A percentile compares a stretch with the other conserved stretches of the same genome.
Evolutionary conservation across 1,140 invertebrate species (phyloP).

Genomic region (Lysiphlebus fabarum): DNA sequence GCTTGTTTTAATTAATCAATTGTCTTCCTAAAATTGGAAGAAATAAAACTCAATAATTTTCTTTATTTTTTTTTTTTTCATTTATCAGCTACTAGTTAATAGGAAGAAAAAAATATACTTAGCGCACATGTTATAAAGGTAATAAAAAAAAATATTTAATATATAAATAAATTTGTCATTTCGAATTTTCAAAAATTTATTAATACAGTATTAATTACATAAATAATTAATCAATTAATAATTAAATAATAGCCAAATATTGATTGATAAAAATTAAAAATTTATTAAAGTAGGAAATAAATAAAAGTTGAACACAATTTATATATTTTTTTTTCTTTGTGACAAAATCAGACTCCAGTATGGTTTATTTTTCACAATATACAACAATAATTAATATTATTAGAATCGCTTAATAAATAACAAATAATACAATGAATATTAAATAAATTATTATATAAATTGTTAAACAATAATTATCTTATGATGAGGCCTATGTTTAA

Average conservation of each 20-base stretch:
- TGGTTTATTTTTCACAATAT: conserved; percentile 1
- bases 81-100: too few species aligned
- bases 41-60: too few species aligned
- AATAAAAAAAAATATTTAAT: conserved; percentile 3
- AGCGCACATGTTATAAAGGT: too few species aligned
- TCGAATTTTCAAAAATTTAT: conserved; percentile 10
- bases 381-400: background rate
- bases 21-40: too few species aligned
- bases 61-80: too few species aligned
- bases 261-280: conserved; percentile 3
- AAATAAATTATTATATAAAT: too few species aligned
- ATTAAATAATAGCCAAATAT: conserved; percentile 10
- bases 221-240: conserved; percentile 1
- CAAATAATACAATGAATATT: too few species aligned
- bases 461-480: too few species aligned
- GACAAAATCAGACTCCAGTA: conserved; percentile 3
- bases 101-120: too few species aligned
- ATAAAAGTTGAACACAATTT: background rate
- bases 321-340: background rate
- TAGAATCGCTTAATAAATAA: too few species aligned
- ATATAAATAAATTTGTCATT: conserved; percentile 6
- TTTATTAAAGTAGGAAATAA: background rate
- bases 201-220: conserved; percentile 25
- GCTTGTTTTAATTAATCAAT: too few species aligned
- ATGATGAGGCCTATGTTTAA: too few species aligned